Base-by-base conservation (phyloP, 2,797 vertebrate species). In the Hipposideros larvatus region DNA sequence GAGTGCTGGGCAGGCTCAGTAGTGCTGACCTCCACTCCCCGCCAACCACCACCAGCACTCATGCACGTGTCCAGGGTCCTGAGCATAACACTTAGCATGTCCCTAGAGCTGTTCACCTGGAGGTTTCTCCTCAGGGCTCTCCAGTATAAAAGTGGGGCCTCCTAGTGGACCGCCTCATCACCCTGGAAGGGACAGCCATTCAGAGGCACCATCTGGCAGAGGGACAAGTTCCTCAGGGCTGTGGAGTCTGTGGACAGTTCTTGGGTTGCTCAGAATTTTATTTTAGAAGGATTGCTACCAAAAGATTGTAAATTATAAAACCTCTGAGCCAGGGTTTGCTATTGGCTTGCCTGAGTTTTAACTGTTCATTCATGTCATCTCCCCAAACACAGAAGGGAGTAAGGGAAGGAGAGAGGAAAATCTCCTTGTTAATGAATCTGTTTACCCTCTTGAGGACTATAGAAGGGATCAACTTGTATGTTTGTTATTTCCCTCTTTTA, bases 241-340 rank as follows among this genome's bases (percentile, higher is more conserved):
- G 1, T 31, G 34, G 71, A 43, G 41, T 73, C 9, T 37, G n/a
- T 79, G 41, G 73, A 71, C 51, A 26, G 11, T 28, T 87, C 21
- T 70, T 87, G 22, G 21, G 6, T 75, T 70, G 80, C n/a, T 85
- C n/a, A 79, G 41, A 91, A 68, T 84, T 91, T 86, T 73, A 73
- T 90, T 70, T 86, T 78, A 34, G 63, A 37, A 65, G 43, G n/a
- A 59, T 84, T 51, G 51, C 37, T 59, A 18, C 28, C 21, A 28
- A 51, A 61, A 68, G 48, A 61, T 34, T n/a, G 0, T 61, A 37
- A 77, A 37, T 43, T 55, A 37, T 53, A 46, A 55, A 51, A 43
- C 16, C 71, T 78, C 43, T 55, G 46, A 86, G 73, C 28, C 59
- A 66, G 2, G 70, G 31, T 78, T 53, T 86, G 78, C 83, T 19